These are phyloP conservation scores for Azorinus chamasolen DNA, from an alignment of 2,888 invertebrate species.

Conservation along the genomic window DNA sequence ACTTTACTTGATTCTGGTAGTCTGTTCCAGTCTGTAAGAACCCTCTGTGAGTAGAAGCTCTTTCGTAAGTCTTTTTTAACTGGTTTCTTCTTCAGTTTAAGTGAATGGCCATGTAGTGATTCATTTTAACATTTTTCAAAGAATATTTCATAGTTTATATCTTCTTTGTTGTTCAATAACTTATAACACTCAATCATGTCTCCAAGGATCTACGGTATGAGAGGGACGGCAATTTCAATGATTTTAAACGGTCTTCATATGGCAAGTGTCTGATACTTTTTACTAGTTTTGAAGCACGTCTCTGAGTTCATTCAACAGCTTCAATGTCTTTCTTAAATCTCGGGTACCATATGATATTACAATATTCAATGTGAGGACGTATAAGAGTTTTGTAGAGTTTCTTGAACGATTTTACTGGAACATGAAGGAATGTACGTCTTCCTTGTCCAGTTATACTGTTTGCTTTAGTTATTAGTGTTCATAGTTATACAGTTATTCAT, in stretches of 20 bases:
- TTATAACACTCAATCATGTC: slow-evolving; percentile 1
- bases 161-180: background rate
- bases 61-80: background rate
- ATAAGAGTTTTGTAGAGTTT: too few species aligned
- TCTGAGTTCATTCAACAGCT: background rate
- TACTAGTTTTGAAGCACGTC: background rate
- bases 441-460: too few species aligned
- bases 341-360: background rate
- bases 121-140: background rate
- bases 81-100: too few species aligned
- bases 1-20: too few species aligned
- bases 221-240: too few species aligned
- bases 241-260: background rate
- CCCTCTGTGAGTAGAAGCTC: background rate
- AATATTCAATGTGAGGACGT: background rate
- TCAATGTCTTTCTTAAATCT: slow-evolving; percentile 3
- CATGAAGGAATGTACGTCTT: too few species aligned
- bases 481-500: too few species aligned
- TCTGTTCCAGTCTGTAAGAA: background rate
- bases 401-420: too few species aligned
- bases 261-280: background rate
- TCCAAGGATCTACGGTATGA: background rate
- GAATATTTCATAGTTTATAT: background rate
- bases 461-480: too few species aligned
- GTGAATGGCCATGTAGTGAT: too few species aligned